Evolutionary conservation across 2,113 vertebrate genomes (phyloP), one percentile per base, ranked within the genome.

Genomic region (Perca fluviatilis): DNA sequence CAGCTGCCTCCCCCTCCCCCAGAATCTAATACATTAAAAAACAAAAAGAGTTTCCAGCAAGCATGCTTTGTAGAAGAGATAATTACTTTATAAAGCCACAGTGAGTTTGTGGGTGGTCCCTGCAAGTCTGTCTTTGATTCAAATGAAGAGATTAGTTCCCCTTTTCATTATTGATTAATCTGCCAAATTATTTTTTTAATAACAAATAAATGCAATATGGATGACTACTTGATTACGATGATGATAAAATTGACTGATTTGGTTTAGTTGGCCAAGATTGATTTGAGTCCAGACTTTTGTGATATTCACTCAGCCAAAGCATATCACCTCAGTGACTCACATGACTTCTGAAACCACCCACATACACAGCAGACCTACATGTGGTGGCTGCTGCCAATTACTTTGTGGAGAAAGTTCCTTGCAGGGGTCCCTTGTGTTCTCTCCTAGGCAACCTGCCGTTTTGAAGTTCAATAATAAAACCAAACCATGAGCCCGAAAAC

Each of bases 1-100:
- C 91, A 92, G 90, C 92, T 91, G 91, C 84, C 63, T 60, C 81
- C 64, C 88, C 73, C 66, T 77, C 85, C 86, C 72, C 91, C 84
- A 30, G 5, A 83, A 88, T 65, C 79, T 0, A 89, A 83, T 72
- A 58, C 71, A 84, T 87, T 67, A 46, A 82, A 88, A 87, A 74
- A 85, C 65, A 80, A 86, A 83, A 89, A 79, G 82, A 84, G 68
- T 57, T 79, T 82, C 69, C 80, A 30, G 79, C 1, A 49, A 80
- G 70, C 11, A 7, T 7, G 81, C 58, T 86, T 81, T 67, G 67
- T 43, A 12, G 50, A 40, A 54, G 76, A 65, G 40, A 67, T 72
- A 83, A 87, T 73, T 30, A 68, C 69, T 66, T 74, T 43, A 77
- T 63, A 30, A 62, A 62, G 62, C 54, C 60, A 13, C 66, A 21